A percentile compares a stretch with the other conserved stretches of the same genome.
Conservation (phyloP, 2,113 vertebrate species). For the Podarcis cretensis region DNA sequence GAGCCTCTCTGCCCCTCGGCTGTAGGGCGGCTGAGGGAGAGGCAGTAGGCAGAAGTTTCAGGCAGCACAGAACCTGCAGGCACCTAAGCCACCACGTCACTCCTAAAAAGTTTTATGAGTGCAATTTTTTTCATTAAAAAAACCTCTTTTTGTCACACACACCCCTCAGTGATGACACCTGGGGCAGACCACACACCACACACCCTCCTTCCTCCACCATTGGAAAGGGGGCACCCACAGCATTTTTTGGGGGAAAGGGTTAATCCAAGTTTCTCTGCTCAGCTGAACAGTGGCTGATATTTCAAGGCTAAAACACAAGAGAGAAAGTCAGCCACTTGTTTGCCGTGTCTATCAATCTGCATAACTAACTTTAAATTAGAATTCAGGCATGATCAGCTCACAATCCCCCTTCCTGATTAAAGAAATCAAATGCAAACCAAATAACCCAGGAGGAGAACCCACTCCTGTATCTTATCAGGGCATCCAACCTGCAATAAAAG, state of each 20-base stretch:
- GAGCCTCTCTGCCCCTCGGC: no score
- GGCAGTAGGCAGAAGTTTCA: no score
- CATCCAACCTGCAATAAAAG: constrained; percentile 21
- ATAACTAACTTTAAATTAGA: not conserved
- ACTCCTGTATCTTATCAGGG: not conserved
- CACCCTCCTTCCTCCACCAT: no score
- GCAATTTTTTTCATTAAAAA: no score
- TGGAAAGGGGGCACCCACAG: no score
- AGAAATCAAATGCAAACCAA: not conserved
- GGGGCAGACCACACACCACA: no score
- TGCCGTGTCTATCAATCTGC: not conserved
- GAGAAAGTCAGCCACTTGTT: not conserved
- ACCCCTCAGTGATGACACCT: no score
- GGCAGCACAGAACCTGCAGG: no score
- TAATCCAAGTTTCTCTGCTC: not conserved
- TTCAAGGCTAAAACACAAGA: not conserved
- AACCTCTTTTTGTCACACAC: no score
- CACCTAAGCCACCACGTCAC: no score
- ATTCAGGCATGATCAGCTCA: not conserved
- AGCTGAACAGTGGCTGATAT: not conserved
- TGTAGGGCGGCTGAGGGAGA: no score
- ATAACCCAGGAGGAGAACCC: not conserved
- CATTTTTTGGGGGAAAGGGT: not conserved
- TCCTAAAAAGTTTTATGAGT: no score
- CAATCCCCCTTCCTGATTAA: not conserved